These are phyloP conservation scores for Oegoconia quadripuncta DNA, from an alignment of 2,888 invertebrate genomes.

Conservation along the genomic window DNA sequence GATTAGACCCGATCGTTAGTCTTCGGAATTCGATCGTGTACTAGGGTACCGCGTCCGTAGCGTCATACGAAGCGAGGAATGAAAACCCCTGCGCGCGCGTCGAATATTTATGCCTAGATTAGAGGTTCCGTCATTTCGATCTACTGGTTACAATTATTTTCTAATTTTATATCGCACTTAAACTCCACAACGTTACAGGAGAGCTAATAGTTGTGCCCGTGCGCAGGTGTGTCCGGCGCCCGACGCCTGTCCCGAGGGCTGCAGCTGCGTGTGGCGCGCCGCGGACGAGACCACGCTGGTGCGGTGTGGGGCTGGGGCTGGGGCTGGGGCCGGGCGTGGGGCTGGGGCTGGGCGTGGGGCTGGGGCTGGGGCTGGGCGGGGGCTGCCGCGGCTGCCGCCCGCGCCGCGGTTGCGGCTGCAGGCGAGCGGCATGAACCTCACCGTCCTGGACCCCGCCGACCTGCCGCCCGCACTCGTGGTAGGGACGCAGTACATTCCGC, in stretches of 20 bases:
- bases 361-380: constrained; percentile 12
- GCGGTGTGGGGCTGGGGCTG: too few species aligned
- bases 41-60: too few species aligned
- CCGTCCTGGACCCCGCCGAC: not conserved
- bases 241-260: constrained; percentile 10
- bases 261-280: constrained; percentile 10
- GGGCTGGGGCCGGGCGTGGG: constrained; percentile 16
- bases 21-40: too few species aligned
- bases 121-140: too few species aligned
- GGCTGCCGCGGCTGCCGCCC: constrained; percentile 8
- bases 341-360: constrained; percentile 9
- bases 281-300: constrained; percentile 9
- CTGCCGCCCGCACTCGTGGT: not conserved
- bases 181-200: not conserved
- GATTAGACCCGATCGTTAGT: too few species aligned
- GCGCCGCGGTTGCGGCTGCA: not conserved
- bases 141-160: too few species aligned
- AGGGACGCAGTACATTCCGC: too few species aligned
- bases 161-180: too few species aligned
- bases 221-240: not conserved
- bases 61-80: too few species aligned
- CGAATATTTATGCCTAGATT: too few species aligned
- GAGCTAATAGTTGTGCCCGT: not conserved
- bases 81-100: too few species aligned
- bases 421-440: too few species aligned